These are phyloP conservation scores for Pica pica DNA, from an alignment of 2,113 vertebrate species.

Conservation along the genomic window DNA sequence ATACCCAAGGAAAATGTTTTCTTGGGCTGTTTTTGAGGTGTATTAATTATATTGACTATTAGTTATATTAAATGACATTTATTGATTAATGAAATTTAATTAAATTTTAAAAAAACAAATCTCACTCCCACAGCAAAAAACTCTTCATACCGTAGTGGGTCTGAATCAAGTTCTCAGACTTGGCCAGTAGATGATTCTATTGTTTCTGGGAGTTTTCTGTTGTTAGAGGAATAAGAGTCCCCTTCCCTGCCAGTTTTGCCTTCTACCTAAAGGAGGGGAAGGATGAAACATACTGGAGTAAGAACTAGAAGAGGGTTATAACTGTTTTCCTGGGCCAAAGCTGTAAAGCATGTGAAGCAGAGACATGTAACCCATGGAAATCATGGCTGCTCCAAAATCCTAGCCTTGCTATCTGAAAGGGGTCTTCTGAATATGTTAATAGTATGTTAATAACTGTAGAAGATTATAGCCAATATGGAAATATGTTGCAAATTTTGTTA, in stretches of 20 bases:
- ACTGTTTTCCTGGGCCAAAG: background rate
- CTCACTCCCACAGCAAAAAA: background rate
- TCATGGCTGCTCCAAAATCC: background rate
- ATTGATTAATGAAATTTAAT: background rate
- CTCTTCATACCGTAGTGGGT: background rate
- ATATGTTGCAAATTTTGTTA: background rate
- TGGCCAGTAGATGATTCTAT: background rate
- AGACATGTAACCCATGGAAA: background rate
- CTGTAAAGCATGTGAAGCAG: background rate
- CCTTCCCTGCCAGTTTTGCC: background rate
- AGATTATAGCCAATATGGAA: background rate
- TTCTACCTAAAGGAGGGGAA: background rate
- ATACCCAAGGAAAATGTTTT: background rate
- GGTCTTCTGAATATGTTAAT: background rate
- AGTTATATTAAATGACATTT: background rate
- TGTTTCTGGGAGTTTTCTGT: background rate
- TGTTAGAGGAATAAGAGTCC: background rate
- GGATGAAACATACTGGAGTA: background rate
- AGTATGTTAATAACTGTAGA: background rate
- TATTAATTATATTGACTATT: background rate
- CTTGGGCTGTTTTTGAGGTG: background rate
- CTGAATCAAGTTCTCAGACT: background rate
- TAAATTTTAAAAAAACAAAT: accelerated
- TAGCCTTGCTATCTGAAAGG: background rate
- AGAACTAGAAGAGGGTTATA: background rate